phyloP scores from a whole-genome alignment of 2,888 invertebrate genomes.

The Germaria angustata region DNA sequence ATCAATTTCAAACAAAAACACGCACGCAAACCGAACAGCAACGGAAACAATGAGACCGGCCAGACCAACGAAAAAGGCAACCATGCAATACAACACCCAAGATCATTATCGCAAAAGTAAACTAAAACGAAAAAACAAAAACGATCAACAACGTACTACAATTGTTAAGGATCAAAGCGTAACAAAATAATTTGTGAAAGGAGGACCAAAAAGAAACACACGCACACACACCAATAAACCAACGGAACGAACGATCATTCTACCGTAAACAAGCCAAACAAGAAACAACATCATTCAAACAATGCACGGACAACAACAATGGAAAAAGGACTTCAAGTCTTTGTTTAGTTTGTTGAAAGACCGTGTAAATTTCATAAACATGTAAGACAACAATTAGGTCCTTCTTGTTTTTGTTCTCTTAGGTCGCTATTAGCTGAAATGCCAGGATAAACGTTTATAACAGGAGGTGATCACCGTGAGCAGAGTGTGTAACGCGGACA shows the following conservation, averaged over 20 bases:
- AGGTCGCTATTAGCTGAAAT: not conserved
- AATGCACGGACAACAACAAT: conserved; percentile 30
- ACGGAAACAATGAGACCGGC: conserved; percentile 70
- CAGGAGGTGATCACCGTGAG: conserved; percentile 64
- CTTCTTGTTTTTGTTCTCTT: conserved; percentile 33
- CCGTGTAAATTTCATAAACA: conserved; percentile 64
- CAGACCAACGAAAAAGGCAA: conserved; percentile 24
- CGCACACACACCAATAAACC: conserved; percentile 8
- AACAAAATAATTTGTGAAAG: conserved; percentile 76
- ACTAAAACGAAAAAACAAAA: conserved; percentile 17
- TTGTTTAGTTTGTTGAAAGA: conserved; percentile 58
- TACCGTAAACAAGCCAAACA: conserved; percentile 37
- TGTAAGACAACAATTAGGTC: conserved; percentile 72
- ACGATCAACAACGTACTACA: conserved; percentile 31
- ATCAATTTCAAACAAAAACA: conserved; percentile 42
- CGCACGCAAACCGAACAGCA: conserved; percentile 18
- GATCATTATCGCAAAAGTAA: conserved; percentile 72
- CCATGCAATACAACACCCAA: conserved; percentile 60
- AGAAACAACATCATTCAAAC: conserved; percentile 55
- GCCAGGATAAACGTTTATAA: conserved; percentile 27
- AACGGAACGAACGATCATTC: conserved; percentile 18
- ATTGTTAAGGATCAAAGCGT: conserved; percentile 70
- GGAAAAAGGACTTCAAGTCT: conserved; percentile 47
- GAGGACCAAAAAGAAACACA: not conserved
- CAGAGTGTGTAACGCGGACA: conserved; percentile 19